phyloP scores from a whole-genome alignment of 2,888 invertebrate genomes.

The Hypsopygia costalis region DNA sequence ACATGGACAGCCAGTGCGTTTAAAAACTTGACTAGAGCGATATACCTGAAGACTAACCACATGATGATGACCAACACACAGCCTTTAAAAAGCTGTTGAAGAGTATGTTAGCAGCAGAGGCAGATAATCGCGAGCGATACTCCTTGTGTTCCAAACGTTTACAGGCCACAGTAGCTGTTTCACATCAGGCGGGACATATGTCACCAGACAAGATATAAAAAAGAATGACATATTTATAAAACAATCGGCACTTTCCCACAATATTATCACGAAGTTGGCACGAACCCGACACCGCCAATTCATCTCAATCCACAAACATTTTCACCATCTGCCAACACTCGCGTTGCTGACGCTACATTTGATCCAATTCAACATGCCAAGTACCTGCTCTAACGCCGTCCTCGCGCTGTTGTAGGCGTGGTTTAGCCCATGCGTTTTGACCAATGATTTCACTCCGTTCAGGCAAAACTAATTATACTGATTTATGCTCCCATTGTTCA shows the following conservation, averaged over 20 bases:
- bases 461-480: conserved; percentile 93
- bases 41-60: too few species aligned
- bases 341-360: conserved; percentile 58
- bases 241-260: neutral
- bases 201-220: too few species aligned
- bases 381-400: conserved; percentile 61
- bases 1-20: too few species aligned
- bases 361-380: conserved; percentile 59
- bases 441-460: conserved; percentile 83
- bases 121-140: too few species aligned
- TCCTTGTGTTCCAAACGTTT: too few species aligned
- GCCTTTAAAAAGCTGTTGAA: too few species aligned
- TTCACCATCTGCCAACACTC: conserved; percentile 21
- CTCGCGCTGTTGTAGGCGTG: conserved; percentile 75
- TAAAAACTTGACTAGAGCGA: too few species aligned
- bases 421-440: conserved; percentile 77
- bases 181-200: too few species aligned
- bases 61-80: too few species aligned
- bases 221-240: neutral
- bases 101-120: too few species aligned
- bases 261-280: neutral
- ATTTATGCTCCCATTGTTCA: conserved; percentile 96
- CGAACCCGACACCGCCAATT: neutral
- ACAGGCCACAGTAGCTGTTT: too few species aligned
- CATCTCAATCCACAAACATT: conserved; percentile 2